These are phyloP conservation scores for Cyprinella venusta DNA, from an alignment of 2,797 vertebrate genomes.

Conservation along the genomic window DNA sequence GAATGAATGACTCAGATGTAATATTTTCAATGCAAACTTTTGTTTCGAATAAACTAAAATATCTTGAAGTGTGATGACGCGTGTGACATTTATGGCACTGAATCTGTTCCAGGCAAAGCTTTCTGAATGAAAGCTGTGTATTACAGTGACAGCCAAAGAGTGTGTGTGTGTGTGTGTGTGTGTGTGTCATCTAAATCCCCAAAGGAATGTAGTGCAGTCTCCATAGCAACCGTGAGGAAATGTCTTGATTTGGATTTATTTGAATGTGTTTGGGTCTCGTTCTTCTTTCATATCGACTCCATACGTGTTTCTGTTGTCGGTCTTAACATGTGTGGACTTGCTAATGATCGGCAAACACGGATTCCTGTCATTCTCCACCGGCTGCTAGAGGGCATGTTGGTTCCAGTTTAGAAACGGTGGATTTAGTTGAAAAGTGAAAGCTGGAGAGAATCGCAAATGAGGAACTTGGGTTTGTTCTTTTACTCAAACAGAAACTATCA, in stretches of 20 bases:
- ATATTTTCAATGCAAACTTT: background rate
- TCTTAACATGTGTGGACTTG: conserved; percentile 9
- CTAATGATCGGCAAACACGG: background rate
- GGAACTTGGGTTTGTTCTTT: conserved; percentile 10
- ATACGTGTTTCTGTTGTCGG: background rate
- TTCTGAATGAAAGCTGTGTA: conserved; percentile 27
- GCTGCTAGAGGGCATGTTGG: background rate
- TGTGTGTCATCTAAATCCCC: conserved; percentile 18
- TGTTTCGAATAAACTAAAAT: background rate
- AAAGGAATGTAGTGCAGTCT: conserved; percentile 37
- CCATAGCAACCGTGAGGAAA: conserved; percentile 50
- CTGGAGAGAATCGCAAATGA: conserved; percentile 23
- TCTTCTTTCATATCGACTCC: conserved; percentile 13
- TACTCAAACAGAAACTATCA: conserved; percentile 30
- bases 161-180: too few relatives aligned
- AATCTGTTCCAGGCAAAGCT: conserved; percentile 16
- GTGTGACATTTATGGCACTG: conserved; percentile 5
- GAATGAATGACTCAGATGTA: background rate
- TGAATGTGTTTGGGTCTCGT: background rate
- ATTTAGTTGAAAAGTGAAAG: conserved; percentile 5
- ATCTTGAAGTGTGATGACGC: background rate
- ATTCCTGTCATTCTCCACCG: conserved; percentile 2
- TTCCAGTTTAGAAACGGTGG: conserved; percentile 4
- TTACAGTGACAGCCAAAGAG: background rate
- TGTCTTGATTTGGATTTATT: conserved; percentile 16